Conservation (phyloP, 2,888 invertebrate species). For the Ctenicera cuprea region DNA sequence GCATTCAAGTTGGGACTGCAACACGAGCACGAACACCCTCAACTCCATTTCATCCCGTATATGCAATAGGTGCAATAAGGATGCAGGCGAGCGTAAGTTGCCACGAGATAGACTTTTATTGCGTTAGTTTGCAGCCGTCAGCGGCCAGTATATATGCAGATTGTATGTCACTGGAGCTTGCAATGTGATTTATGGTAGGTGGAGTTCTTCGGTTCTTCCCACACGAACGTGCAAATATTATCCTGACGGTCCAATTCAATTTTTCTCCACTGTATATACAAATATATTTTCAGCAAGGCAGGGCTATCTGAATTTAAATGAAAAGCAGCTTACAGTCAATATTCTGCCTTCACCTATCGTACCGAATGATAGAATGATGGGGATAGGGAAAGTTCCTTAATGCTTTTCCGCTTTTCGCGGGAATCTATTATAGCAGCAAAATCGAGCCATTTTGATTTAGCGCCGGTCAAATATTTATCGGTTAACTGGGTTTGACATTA, state of each 20-base stretch:
- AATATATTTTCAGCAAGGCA: too few relatives aligned
- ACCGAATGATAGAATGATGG: too few relatives aligned
- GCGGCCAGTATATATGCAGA: conserved; percentile 43
- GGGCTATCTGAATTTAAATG: too few relatives aligned
- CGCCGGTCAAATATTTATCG: conserved; percentile 17
- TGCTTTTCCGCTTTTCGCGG: neutral
- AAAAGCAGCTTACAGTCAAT: too few relatives aligned
- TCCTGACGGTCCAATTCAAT: neutral
- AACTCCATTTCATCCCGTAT: neutral
- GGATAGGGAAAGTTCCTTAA: neutral
- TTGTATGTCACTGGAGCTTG: conserved; percentile 42
- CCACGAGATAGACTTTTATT: conserved; percentile 40
- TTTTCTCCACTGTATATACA: too few relatives aligned
- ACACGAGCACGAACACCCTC: conserved; percentile 16
- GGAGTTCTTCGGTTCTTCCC: conserved; percentile 24
- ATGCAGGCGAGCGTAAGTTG: conserved; percentile 21
- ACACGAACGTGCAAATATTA: conserved; percentile 26
- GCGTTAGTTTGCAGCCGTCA: conserved; percentile 42
- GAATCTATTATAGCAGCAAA: neutral
- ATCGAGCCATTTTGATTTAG: neutral
- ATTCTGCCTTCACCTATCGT: too few relatives aligned
- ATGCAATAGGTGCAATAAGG: conserved; percentile 39
- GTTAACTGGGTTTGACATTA: conserved; percentile 21
- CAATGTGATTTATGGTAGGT: conserved; percentile 41
- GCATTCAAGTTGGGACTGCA: conserved; percentile 22